phyloP scores from a whole-genome alignment of 2,888 invertebrate genomes.

The Apeira syringaria region DNA sequence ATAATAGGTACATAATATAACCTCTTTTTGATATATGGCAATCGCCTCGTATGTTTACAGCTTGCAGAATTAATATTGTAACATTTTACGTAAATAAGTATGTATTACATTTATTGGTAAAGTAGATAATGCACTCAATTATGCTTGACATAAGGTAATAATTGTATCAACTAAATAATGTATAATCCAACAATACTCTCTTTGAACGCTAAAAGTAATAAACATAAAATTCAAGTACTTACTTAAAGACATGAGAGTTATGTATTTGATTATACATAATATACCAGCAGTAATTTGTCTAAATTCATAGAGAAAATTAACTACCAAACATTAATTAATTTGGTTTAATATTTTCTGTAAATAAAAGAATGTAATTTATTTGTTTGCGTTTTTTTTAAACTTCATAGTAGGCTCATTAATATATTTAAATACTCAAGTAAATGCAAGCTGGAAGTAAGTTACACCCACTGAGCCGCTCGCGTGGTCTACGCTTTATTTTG shows the following conservation, averaged over 20 bases:
- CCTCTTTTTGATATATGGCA: slow-evolving; percentile 40
- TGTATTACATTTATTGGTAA: slow-evolving; percentile 64
- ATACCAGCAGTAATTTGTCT: slow-evolving; percentile 65
- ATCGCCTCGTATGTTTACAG: slow-evolving; percentile 52
- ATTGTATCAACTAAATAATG: slow-evolving; percentile 30
- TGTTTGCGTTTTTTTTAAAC: slow-evolving; percentile 42
- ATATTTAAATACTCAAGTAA: too few relatives aligned
- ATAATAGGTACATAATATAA: slow-evolving; percentile 12
- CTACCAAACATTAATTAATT: slow-evolving; percentile 66
- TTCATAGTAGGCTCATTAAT: too few relatives aligned
- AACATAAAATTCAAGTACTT: not conserved
- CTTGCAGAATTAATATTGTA: slow-evolving; percentile 49
- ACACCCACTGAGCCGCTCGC: too few relatives aligned
- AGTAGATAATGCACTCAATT: slow-evolving; percentile 73
- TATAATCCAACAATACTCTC: slow-evolving; percentile 29
- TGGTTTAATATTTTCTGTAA: slow-evolving; percentile 82
- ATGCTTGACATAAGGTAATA: slow-evolving; percentile 58
- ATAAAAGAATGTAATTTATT: slow-evolving; percentile 79
- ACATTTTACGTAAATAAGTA: slow-evolving; percentile 50
- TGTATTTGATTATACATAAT: slow-evolving; percentile 46
- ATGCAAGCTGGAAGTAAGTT: too few relatives aligned
- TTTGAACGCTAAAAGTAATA: slow-evolving; percentile 17
- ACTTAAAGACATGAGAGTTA: slow-evolving; percentile 48
- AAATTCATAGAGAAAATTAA: slow-evolving; percentile 64
- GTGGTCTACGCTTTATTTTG: too few relatives aligned